Conservation (phyloP, 1,140 invertebrate species). For the Anastatus disparis region DNA sequence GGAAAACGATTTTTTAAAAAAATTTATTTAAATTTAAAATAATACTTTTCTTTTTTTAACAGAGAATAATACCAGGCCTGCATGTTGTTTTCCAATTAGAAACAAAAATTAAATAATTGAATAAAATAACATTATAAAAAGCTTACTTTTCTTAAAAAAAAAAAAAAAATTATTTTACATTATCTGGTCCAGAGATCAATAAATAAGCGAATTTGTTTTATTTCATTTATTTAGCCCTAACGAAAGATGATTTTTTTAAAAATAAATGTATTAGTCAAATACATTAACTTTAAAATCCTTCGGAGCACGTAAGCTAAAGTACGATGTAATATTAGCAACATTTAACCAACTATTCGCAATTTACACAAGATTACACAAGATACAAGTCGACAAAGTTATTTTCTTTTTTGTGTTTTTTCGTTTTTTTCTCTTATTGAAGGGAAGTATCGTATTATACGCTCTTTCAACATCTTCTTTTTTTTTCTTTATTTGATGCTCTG, state of each 20-base stretch:
- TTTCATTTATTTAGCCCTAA: too few relatives aligned
- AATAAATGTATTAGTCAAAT: too few relatives aligned
- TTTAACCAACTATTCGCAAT: slow-evolving; percentile 9
- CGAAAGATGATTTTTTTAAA: neutral
- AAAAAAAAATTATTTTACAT: neutral
- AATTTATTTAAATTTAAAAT: slow-evolving; percentile 7
- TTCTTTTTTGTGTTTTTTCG: neutral
- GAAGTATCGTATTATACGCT: neutral
- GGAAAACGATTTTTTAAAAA: neutral
- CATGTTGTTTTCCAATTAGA: neutral
- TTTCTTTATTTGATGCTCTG: too few relatives aligned
- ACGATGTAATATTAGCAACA: slow-evolving; percentile 2
- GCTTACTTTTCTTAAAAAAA: neutral
- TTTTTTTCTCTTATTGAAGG: neutral
- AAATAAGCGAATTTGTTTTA: neutral
- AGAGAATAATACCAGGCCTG: slow-evolving; percentile 13
- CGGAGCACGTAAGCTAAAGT: slow-evolving; percentile 2
- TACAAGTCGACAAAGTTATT: slow-evolving; percentile 6
- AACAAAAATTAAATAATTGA: neutral
- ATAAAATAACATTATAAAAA: neutral
- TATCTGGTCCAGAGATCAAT: neutral
- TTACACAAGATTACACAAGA: slow-evolving; percentile 18
- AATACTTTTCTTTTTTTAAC: slow-evolving; percentile 23
- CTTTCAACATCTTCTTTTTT: too few relatives aligned
- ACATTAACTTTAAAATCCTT: too few relatives aligned